These are phyloP conservation scores for Dromococcyx pavoninus DNA, from an alignment of 2,797 vertebrate genomes.

Conservation along the genomic window DNA sequence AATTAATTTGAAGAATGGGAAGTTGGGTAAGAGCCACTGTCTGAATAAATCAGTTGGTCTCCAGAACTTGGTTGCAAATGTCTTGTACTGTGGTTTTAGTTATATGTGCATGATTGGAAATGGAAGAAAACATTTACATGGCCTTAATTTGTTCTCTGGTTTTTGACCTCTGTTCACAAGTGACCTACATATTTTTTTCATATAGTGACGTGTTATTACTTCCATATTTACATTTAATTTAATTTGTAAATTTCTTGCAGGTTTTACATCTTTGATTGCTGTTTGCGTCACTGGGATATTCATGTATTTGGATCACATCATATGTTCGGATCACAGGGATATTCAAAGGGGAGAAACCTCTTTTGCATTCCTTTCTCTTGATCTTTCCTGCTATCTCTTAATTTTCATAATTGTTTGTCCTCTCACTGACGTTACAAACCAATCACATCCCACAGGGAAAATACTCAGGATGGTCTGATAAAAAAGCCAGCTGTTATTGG, in stretches of 20 bases:
- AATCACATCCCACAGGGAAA: too few species aligned
- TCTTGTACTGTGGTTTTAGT: not conserved
- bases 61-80: not conserved
- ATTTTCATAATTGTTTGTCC: not conserved
- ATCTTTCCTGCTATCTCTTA: not conserved
- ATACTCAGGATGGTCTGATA: not conserved
- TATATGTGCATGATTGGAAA: rapidly evolving
- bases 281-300: not conserved
- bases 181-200: not conserved
- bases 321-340: not conserved
- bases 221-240: not conserved
- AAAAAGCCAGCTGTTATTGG: not conserved
- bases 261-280: not conserved
- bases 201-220: not conserved
- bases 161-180: not conserved
- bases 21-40: not conserved
- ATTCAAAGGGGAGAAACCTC: not conserved
- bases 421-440: not conserved
- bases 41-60: not conserved
- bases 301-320: too few species aligned
- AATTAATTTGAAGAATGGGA: not conserved
- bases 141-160: not conserved
- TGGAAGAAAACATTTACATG: not conserved
- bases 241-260: not conserved
- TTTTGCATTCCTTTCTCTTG: not conserved